Evolutionary conservation across 2,888 invertebrate species (phyloP).

Genomic region (Subacronicta megacephala): DNA sequence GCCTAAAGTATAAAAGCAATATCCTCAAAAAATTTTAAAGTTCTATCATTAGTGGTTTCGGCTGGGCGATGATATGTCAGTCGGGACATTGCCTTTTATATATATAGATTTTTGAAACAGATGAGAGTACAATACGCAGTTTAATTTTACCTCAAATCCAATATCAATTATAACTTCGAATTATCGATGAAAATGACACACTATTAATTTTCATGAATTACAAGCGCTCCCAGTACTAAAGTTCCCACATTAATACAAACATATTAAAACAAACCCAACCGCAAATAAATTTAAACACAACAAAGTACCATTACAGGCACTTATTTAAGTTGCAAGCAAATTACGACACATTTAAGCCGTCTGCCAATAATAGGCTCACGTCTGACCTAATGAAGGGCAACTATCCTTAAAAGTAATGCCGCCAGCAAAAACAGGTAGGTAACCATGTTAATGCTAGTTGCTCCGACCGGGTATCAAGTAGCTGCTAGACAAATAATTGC

Average conservation of each 20-base stretch:
- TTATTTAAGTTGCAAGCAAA: conserved; percentile 43
- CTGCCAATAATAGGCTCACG: conserved; percentile 58
- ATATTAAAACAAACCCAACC: conserved; percentile 32
- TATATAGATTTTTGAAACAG: neutral
- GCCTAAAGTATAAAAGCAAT: no score
- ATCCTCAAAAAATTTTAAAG: no score
- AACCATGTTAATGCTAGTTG: conserved; percentile 65
- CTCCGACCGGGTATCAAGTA: conserved; percentile 55
- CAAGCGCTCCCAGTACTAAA: neutral
- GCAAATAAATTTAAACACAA: conserved; percentile 26
- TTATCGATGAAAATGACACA: no score
- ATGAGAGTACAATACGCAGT: neutral
- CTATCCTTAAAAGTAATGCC: conserved; percentile 68
- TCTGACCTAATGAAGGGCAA: conserved; percentile 72
- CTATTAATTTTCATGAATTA: neutral
- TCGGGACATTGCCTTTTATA: no score
- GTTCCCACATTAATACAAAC: conserved; percentile 5
- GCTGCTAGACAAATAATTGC: conserved; percentile 69
- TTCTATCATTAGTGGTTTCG: no score
- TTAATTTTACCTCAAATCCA: no score
- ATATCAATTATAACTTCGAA: no score
- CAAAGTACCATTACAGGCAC: conserved; percentile 28
- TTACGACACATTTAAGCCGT: conserved; percentile 54
- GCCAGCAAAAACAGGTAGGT: conserved; percentile 72
- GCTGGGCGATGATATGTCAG: no score